These are phyloP conservation scores for Acanthurus tractus DNA, from an alignment of 2,797 vertebrate species.

Conservation along the genomic window DNA sequence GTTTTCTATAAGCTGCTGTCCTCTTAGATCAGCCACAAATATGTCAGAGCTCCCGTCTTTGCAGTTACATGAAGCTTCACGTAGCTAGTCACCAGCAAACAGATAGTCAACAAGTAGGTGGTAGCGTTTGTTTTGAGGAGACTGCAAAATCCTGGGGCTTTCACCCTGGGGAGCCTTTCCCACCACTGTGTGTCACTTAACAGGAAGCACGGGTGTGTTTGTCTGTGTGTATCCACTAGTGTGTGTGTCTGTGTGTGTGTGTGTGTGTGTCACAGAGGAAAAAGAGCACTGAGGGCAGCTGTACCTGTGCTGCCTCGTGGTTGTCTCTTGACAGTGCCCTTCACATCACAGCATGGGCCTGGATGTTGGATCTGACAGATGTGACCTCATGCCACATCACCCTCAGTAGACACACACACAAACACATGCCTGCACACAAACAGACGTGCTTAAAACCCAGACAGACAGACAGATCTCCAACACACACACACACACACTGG, in stretches of 20 bases:
- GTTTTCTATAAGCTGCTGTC: slow-evolving; percentile 5
- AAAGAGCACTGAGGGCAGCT: slow-evolving; percentile 83
- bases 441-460: slow-evolving; percentile 9
- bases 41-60: background rate
- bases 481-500: slow-evolving; percentile 27
- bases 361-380: slow-evolving; percentile 90
- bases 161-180: slow-evolving; percentile 60
- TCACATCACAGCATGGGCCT: slow-evolving; percentile 88
- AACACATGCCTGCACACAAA: slow-evolving; percentile 43
- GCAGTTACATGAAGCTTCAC: slow-evolving; percentile 8
- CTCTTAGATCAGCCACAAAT: slow-evolving; percentile 8
- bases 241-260: slow-evolving; percentile 27
- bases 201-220: slow-evolving; percentile 49
- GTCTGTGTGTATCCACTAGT: slow-evolving; percentile 23
- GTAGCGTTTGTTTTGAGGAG: slow-evolving; percentile 70
- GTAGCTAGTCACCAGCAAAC: slow-evolving; percentile 33
- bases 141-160: slow-evolving; percentile 55
- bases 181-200: slow-evolving; percentile 68
- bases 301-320: slow-evolving; percentile 87
- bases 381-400: slow-evolving; percentile 83
- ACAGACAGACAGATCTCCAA: slow-evolving; percentile 36
- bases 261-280: slow-evolving; percentile 50
- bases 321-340: slow-evolving; percentile 89
- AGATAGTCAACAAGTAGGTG: slow-evolving; percentile 62
- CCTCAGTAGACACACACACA: slow-evolving; percentile 76